Conservation (phyloP, 2,888 invertebrate genomes). For the Sturmia bella region DNA sequence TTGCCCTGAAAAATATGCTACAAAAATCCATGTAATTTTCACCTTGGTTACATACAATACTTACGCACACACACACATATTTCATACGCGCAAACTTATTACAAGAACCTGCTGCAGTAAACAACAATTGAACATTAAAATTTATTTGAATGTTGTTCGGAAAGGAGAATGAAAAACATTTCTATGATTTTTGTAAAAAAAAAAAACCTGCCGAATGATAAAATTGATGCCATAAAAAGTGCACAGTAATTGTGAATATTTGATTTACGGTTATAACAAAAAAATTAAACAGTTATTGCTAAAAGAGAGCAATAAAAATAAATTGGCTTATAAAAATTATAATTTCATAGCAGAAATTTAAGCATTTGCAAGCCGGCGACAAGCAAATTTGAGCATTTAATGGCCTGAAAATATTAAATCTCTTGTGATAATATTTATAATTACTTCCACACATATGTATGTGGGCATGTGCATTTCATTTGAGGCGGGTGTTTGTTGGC, state of each 20-base stretch:
- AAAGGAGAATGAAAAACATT: slow-evolving; percentile 50
- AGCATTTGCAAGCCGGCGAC: background rate
- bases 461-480: slow-evolving; percentile 59
- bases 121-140: slow-evolving; percentile 72
- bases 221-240: slow-evolving; percentile 68
- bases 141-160: slow-evolving; percentile 77
- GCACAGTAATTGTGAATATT: slow-evolving; percentile 81
- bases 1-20: slow-evolving; percentile 50
- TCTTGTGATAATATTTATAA: slow-evolving; percentile 57
- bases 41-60: slow-evolving; percentile 77
- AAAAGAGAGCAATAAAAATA: slow-evolving; percentile 79
- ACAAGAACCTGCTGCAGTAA: slow-evolving; percentile 30
- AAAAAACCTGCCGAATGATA: slow-evolving; percentile 1
- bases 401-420: slow-evolving; percentile 46
- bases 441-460: slow-evolving; percentile 31
- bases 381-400: slow-evolving; percentile 32
- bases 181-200: slow-evolving; percentile 16
- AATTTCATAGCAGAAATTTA: slow-evolving; percentile 45
- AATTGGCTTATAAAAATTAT: slow-evolving; percentile 75
- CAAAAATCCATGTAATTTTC: slow-evolving; percentile 74
- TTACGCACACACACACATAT: background rate
- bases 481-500: slow-evolving; percentile 45
- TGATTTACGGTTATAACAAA: slow-evolving; percentile 73
- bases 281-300: slow-evolving; percentile 39
- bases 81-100: background rate